Evolutionary conservation across 2,797 vertebrate genomes (phyloP).

Genomic region (Enteromius radiatus): DNA sequence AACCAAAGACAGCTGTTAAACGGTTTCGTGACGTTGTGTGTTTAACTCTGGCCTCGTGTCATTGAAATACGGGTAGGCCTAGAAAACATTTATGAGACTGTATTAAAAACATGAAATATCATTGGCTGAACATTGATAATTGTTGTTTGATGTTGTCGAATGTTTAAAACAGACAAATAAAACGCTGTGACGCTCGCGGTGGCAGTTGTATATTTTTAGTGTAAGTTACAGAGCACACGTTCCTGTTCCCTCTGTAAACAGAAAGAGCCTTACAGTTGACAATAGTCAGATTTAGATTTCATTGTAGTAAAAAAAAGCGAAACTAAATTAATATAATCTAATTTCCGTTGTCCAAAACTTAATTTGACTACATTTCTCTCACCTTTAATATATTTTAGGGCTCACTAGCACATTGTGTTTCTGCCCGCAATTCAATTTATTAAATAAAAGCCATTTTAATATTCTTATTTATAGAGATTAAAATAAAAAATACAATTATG

Average conservation of each 20-base stretch:
- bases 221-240: background rate
- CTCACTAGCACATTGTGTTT: background rate
- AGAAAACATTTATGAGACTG: conserved; percentile 31
- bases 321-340: background rate
- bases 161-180: conserved; percentile 35
- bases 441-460: background rate
- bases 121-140: background rate
- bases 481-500: background rate
- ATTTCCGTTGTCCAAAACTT: background rate
- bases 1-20: conserved; percentile 53
- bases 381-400: background rate
- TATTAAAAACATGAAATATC: conserved; percentile 21
- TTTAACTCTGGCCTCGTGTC: conserved; percentile 38
- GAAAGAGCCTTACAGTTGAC: background rate
- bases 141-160: conserved; percentile 34
- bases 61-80: conserved; percentile 37
- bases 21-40: conserved; percentile 36
- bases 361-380: background rate
- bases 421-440: background rate
- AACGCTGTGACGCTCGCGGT: conserved; percentile 11
- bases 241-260: conserved; percentile 15
- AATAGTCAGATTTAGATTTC: conserved; percentile 6
- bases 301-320: background rate
- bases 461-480: background rate
- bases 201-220: conserved; percentile 5